Base-by-base conservation (phyloP, 1,140 invertebrate genomes). In the Heliconius hewitsoni region DNA sequence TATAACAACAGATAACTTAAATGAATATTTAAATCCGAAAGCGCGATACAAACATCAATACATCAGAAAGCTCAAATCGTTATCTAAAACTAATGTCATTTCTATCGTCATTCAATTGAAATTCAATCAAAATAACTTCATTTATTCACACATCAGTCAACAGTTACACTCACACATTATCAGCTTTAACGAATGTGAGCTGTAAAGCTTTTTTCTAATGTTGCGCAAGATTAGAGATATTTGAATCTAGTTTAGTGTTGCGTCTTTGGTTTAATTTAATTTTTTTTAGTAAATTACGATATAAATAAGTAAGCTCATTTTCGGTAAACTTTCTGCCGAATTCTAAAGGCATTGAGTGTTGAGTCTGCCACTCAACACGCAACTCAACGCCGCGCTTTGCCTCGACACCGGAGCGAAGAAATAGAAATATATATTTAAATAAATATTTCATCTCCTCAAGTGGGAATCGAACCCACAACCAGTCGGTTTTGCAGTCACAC, bases 91-190 rank as follows among this genome's bases (percentile, higher is more conserved):
- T 55, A 57, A 66, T 66, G 23, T 27, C 60, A 27, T 66, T 66
- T 66, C 60, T 66, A 30, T 66, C 60, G 60, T 30, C n/a, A 66
- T 66, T 66, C 27, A 66, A 66, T 66, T 66, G 23, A 66, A 66
- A 66, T 4, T 30, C 60, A 66, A 66, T 66, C 60, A 66, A 66
- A 66, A 66, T 74, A 74, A 57, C n/a, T n/a, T n/a, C n/a, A n/a
- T n/a, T n/a, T n/a, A n/a, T n/a, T 23, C 39, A n/a, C 16, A 23
- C 19, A 66, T 66, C 60, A 16, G 4, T 16, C 60, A 16, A 13
- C 4, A 30, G 23, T 13, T 30, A 11, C 60, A 27, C 55, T n/a
- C 55, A 30, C 60, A 27, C 55, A 3, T 8, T 13, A 27, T 27
- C 8, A 66, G 11, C 23, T 9, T 13, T 66, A 66, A 66, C 60